phyloP scores from a whole-genome alignment of 2,888 invertebrate genomes.

The Bimastos eiseni region DNA sequence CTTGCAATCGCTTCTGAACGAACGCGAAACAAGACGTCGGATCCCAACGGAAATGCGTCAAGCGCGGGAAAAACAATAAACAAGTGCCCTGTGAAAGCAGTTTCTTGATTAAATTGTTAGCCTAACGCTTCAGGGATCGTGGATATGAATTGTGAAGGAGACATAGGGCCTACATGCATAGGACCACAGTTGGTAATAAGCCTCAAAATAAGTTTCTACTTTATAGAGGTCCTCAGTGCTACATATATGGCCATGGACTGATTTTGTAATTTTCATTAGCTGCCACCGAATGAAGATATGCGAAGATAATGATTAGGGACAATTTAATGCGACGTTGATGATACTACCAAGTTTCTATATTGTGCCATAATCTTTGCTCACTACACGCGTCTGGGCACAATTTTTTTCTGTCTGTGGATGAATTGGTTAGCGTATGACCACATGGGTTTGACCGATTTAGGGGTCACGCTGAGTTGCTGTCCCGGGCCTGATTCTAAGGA shows the following conservation, averaged over 20 bases:
- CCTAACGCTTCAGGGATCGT: background rate
- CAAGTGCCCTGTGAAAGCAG: background rate
- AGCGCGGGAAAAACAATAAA: background rate
- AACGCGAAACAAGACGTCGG: background rate
- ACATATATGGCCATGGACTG: background rate
- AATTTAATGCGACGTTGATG: constrained; percentile 6
- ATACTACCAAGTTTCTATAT: background rate
- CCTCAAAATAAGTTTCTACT: too few relatives aligned
- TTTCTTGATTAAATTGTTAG: background rate
- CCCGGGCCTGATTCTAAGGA: too few relatives aligned
- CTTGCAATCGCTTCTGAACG: background rate
- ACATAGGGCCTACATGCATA: too few relatives aligned
- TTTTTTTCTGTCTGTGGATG: background rate
- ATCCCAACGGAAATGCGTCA: background rate
- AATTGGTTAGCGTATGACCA: too few relatives aligned
- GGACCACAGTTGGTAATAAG: background rate
- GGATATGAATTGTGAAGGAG: too few relatives aligned
- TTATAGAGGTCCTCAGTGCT: background rate
- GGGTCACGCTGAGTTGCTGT: too few relatives aligned
- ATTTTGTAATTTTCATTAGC: background rate
- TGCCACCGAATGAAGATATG: background rate
- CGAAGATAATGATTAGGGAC: background rate
- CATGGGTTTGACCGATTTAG: too few relatives aligned
- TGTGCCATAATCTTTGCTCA: background rate
- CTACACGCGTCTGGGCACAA: background rate